A percentile compares a stretch with the other conserved stretches of the same genome.
These are phyloP conservation scores for Tragopan temminckii DNA, from an alignment of 2,797 vertebrate genomes.

Conservation along the genomic window DNA sequence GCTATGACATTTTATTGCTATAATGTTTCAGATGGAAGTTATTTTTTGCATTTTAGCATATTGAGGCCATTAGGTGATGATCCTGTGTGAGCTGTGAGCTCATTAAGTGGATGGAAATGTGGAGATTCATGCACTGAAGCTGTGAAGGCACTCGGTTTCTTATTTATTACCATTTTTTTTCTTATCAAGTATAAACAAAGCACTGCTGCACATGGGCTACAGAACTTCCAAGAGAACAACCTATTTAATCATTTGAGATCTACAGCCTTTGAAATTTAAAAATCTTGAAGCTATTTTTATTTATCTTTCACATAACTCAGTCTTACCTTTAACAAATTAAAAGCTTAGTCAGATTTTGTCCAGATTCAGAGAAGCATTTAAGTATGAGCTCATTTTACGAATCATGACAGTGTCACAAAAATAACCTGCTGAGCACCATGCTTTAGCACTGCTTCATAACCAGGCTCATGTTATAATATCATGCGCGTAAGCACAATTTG, in stretches of 20 bases:
- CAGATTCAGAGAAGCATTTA: background rate
- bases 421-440: slow-evolving; percentile 26
- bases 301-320: background rate
- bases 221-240: background rate
- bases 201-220: background rate
- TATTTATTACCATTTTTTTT: background rate
- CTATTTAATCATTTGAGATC: background rate
- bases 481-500: slow-evolving; percentile 21
- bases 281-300: background rate
- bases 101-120: background rate
- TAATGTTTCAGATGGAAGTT: background rate
- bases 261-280: background rate
- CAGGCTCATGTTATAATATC: slow-evolving; percentile 12
- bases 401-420: slow-evolving; percentile 14
- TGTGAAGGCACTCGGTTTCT: slow-evolving; percentile 3
- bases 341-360: background rate
- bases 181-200: background rate
- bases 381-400: background rate
- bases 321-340: background rate
- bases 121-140: background rate
- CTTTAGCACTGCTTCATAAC: slow-evolving; percentile 15
- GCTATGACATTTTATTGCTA: background rate
- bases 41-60: background rate
- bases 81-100: background rate
- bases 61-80: background rate